phyloP scores from a whole-genome alignment of 2,113 vertebrate species.

The Dasyurus viverrinus region DNA sequence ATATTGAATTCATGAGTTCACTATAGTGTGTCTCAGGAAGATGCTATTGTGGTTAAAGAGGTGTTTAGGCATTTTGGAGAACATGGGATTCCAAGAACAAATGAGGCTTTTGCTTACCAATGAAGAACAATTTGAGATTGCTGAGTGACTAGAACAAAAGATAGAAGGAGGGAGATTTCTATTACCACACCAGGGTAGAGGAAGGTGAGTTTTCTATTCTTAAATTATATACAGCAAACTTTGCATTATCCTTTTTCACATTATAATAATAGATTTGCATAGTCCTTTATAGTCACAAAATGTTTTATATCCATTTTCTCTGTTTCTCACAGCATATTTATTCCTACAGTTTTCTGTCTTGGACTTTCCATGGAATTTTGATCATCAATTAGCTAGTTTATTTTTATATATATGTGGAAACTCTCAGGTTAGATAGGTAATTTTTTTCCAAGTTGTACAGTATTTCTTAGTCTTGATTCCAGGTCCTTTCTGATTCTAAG shows the following conservation, averaged over 20 bases:
- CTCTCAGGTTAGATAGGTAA: not conserved
- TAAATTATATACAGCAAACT: not conserved
- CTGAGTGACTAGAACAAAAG: not conserved
- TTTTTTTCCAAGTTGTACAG: not conserved
- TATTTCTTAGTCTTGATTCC: not conserved
- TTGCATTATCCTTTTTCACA: not conserved
- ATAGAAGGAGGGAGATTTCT: not conserved
- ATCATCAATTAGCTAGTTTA: not conserved
- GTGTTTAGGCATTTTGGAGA: not conserved
- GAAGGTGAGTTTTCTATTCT: constrained; percentile 49
- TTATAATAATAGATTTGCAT: not conserved
- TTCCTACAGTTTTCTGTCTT: not conserved
- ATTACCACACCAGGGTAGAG: not conserved
- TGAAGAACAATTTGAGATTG: not conserved
- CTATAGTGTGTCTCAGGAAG: not conserved
- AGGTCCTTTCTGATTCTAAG: not conserved
- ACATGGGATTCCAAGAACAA: not conserved
- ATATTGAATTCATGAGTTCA: not conserved
- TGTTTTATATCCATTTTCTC: not conserved
- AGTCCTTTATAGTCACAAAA: not conserved
- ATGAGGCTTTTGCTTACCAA: not conserved
- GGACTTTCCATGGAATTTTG: not conserved
- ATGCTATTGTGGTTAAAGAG: not conserved
- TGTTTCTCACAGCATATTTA: not conserved
- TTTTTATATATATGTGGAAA: not conserved